phyloP scores from a whole-genome alignment of 2,888 invertebrate genomes.

The Zeuzera pyrina region DNA sequence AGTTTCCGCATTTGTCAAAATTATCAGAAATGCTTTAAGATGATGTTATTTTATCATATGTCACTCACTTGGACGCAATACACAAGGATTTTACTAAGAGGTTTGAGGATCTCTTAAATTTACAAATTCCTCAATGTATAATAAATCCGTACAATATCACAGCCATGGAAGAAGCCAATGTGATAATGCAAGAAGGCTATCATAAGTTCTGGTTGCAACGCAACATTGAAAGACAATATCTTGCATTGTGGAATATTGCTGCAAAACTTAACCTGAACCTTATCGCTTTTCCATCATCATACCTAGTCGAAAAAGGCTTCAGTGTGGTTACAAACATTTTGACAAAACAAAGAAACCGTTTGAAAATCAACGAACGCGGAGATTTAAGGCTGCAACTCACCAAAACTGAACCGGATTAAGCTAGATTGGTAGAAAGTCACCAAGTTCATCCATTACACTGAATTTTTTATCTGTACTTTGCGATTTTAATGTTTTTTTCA shows the following conservation, averaged over 20 bases:
- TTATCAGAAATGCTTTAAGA: constrained; percentile 5
- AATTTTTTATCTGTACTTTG: too few relatives aligned
- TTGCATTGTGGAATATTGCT: constrained; percentile 1
- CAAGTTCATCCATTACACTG: too few relatives aligned
- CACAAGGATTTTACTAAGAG: constrained; percentile 8
- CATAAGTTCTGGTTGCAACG: constrained; percentile 4
- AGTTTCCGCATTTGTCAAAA: constrained; percentile 8
- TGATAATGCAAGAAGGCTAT: constrained; percentile 9
- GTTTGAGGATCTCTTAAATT: constrained; percentile 6
- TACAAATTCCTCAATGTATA: constrained; percentile 10
- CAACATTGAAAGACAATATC: constrained; percentile 8
- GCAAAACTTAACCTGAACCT: constrained; percentile 4
- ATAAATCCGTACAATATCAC: constrained; percentile 9
- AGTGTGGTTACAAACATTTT: too few relatives aligned
- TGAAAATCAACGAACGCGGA: too few relatives aligned
- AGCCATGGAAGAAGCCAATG: constrained; percentile 4
- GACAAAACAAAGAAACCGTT: too few relatives aligned
- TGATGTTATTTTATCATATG: constrained; percentile 6
- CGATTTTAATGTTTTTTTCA: too few relatives aligned
- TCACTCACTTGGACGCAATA: constrained; percentile 10
- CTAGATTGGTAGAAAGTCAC: constrained; percentile 6
- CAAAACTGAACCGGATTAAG: constrained; percentile 8
- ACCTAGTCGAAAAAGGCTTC: too few relatives aligned
- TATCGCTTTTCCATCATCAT: constrained; percentile 6
- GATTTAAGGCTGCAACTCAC: too few relatives aligned